phyloP scores from a whole-genome alignment of 2,888 invertebrate genomes.

The Leptarthrus brevirostris region DNA sequence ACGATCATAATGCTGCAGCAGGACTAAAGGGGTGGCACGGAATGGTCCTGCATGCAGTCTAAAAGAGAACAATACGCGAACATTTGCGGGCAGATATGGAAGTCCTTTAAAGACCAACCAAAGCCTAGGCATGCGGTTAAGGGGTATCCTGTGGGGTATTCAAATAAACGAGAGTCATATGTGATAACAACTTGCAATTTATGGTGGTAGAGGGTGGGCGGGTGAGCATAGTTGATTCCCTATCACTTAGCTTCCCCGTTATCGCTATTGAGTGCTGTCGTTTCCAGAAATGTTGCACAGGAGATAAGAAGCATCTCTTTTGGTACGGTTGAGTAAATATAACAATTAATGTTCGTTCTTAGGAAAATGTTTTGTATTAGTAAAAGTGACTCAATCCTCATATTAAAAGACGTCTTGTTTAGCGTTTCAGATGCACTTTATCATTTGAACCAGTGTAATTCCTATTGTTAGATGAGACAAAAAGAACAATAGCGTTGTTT shows the following conservation, averaged over 20 bases:
- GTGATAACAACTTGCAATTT: constrained; percentile 8
- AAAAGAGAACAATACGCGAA: not conserved
- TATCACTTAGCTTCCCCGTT: not conserved
- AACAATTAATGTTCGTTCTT: not conserved
- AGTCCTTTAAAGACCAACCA: constrained; percentile 3
- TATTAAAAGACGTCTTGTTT: no score
- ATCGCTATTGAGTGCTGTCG: constrained; percentile 19
- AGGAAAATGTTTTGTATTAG: no score
- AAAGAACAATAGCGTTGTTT: no score
- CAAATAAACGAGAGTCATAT: constrained; percentile 15
- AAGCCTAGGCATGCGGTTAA: not conserved
- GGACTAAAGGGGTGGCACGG: not conserved
- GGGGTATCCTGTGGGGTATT: not conserved
- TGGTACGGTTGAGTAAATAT: constrained; percentile 1
- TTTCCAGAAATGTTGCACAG: not conserved
- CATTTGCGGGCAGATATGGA: not conserved
- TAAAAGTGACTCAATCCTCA: no score
- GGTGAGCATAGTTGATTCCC: not conserved
- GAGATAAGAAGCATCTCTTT: not conserved
- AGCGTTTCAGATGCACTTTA: no score
- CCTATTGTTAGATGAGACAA: no score
- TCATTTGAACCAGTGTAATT: no score
- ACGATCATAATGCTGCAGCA: constrained; percentile 10
- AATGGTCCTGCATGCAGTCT: not conserved
- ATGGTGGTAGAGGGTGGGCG: not conserved